These are phyloP conservation scores for Orycteropus afer DNA, from an alignment of 2,113 vertebrate genomes.

Conservation along the genomic window DNA sequence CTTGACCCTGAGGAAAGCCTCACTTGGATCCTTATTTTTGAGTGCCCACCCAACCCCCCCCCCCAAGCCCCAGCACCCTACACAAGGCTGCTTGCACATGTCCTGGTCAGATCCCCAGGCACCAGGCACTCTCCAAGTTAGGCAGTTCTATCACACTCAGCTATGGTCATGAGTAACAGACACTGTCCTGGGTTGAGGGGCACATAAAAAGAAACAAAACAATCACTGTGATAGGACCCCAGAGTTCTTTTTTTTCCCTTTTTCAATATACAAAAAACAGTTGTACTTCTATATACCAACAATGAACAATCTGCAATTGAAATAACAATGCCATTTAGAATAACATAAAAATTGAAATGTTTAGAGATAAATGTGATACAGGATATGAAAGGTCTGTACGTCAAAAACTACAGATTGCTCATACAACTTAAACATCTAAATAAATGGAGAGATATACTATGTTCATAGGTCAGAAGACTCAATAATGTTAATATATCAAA, in stretches of 20 bases:
- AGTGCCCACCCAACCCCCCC: too few species aligned
- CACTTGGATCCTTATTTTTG: background rate
- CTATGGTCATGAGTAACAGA: background rate
- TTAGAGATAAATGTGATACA: too few species aligned
- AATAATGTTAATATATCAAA: too few species aligned
- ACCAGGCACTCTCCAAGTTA: background rate
- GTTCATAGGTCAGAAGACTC: too few species aligned
- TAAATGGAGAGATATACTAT: too few species aligned
- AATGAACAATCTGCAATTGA: too few species aligned
- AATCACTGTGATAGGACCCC: background rate
- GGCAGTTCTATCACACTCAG: background rate
- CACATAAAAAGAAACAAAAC: background rate
- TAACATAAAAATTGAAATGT: too few species aligned
- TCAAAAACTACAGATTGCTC: too few species aligned
- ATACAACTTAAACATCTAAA: too few species aligned
- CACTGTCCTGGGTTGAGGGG: background rate
- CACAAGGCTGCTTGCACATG: background rate
- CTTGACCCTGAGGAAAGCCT: background rate
- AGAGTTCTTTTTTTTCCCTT: background rate
- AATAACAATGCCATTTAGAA: too few species aligned
- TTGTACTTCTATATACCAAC: too few species aligned
- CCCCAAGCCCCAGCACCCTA: background rate
- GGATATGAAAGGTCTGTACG: too few species aligned
- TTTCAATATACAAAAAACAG: background rate
- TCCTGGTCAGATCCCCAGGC: background rate